These are phyloP conservation scores for Diarsia mendica DNA, from an alignment of 2,888 invertebrate genomes.

Conservation along the genomic window DNA sequence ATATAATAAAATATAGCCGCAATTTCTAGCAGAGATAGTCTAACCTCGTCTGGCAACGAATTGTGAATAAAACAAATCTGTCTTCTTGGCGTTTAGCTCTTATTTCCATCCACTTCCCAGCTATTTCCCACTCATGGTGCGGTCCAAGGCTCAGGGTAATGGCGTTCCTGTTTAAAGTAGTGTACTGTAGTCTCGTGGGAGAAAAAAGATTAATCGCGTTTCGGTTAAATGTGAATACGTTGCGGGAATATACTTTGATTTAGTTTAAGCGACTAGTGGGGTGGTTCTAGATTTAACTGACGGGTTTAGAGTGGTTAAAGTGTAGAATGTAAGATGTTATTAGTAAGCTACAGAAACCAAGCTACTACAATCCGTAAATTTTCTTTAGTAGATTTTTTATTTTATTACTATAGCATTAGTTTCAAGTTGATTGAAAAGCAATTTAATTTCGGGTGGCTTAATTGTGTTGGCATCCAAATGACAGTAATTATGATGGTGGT, in stretches of 20 bases:
- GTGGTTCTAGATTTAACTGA: neutral
- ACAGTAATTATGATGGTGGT: neutral
- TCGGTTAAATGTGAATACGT: neutral
- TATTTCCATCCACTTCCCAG: conserved; percentile 86
- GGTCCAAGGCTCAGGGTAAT: conserved; percentile 66
- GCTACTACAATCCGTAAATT: no score
- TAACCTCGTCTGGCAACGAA: conserved; percentile 64
- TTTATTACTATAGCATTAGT: no score
- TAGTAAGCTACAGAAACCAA: neutral
- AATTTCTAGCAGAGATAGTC: conserved; percentile 54
- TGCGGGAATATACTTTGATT: conserved; percentile 36
- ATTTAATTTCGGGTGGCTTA: no score
- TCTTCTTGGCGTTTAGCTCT: conserved; percentile 86
- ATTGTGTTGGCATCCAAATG: no score
- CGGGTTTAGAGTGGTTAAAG: neutral
- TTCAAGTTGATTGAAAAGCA: no score
- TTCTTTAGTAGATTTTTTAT: no score
- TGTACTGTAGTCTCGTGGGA: conserved; percentile 18
- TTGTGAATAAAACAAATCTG: conserved; percentile 87
- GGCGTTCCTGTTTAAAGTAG: conserved; percentile 38
- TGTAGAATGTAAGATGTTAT: neutral
- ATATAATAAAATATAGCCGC: conserved; percentile 61
- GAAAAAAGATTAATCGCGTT: conserved; percentile 25
- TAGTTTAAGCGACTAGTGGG: conserved; percentile 2
- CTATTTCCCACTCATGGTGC: conserved; percentile 81